Base-by-base conservation (phyloP, 2,888 invertebrate genomes). In the Cistogaster globosa region DNA sequence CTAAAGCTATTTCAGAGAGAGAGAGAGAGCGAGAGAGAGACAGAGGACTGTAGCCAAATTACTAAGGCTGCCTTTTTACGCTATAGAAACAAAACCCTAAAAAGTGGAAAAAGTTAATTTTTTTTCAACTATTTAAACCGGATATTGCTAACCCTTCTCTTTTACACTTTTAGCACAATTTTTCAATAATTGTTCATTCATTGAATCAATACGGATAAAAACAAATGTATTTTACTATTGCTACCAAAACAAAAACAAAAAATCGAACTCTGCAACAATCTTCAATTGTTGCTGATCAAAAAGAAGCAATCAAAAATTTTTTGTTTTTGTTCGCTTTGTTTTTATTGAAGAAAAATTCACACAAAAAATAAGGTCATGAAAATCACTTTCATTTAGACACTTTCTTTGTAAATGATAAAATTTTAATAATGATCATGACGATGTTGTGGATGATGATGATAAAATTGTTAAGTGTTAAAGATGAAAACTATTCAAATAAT, bases 291-390 rank as follows among this genome's bases (percentile, higher is more conserved):
- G 45, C 48, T 48, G 11, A 74, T 7, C 26, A n/a, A 36, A 57
- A 55, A 48, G 55, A 68, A 62, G 60, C 18, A 68, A 38, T 11
- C 63, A 48, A 32, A 62, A 55, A 45, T 42, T 22, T 65, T 55
- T 67, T 32, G 6, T 32, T 57, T 4, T 67, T 32, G 6, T 32
- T 57, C 1, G 8, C 68, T 60, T 62, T 60, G 9, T 71, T 65
- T 18, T 42, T 74, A 38, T 57, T 38, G 26, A 32, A 53, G 2
- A 65, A 77, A 75, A 55, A 68, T 48, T 57, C 67, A 38, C 67
- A 76, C 58, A 60, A 18, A 78, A 74, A 84, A 76, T 67, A 60
- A 80, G 84, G 84, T 84, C 84, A 84, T 58, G 84, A 84, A 84
- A 83, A 84, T 76, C 84, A 84, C 84, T 84, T 84, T 80, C 75